Conservation (phyloP, 2,113 vertebrate genomes). For the Bolborhynchus lineola region DNA sequence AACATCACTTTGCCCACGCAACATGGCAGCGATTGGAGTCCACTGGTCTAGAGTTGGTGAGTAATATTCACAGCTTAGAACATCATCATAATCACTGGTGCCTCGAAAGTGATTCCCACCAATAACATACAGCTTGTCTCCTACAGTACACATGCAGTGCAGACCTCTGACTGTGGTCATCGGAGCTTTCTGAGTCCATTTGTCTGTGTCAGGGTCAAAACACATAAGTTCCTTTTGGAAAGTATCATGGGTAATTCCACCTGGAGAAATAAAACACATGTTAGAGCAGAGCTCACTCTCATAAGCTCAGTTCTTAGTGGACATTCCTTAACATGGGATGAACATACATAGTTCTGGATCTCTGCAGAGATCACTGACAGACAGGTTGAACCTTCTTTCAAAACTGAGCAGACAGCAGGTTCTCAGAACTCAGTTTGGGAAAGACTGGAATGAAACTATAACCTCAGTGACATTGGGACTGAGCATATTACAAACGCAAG, state of each 20-base stretch:
- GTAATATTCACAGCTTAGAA: conserved; percentile 98
- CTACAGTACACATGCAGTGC: conserved; percentile 99
- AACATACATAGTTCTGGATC: neutral
- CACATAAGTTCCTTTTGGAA: conserved; percentile 99
- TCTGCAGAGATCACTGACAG: neutral
- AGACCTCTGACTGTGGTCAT: conserved; percentile 98
- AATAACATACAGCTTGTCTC: conserved; percentile 95
- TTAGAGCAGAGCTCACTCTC: neutral
- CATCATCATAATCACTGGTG: conserved; percentile 98
- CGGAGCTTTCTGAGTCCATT: conserved; percentile 96
- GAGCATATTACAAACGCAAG: neutral
- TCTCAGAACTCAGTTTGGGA: neutral
- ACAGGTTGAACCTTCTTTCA: neutral
- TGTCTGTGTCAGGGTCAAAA: conserved; percentile 96
- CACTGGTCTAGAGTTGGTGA: conserved; percentile 94
- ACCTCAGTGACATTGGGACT: neutral
- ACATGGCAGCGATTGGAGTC: conserved; percentile 97
- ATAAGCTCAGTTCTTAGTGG: neutral
- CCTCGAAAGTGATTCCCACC: conserved; percentile 98
- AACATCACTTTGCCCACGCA: conserved; percentile 97
- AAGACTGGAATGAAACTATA: neutral
- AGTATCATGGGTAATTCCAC: conserved; percentile 98
- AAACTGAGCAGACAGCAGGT: neutral
- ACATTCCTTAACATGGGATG: neutral
- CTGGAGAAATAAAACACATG: conserved; percentile 67